Base-by-base conservation (phyloP, 2,888 invertebrate species). In the Merodon equestris region DNA sequence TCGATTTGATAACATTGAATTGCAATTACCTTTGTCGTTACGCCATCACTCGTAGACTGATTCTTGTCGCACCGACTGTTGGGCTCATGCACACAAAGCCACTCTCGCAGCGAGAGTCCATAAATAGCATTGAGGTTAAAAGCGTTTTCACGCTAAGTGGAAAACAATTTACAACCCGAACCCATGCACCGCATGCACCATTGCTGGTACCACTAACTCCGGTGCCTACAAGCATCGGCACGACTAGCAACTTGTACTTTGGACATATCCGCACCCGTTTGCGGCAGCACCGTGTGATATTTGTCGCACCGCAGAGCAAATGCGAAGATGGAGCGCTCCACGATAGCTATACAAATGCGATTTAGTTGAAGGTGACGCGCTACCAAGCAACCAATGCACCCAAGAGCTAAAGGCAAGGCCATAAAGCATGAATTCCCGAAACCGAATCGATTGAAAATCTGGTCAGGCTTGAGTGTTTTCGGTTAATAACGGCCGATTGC, bases 101-200 rank as follows among this genome's bases (percentile, higher is more conserved):
- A 79, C 54, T 56, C 64, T 64, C 60, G 54, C 74, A 64, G 60
- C 75, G 61, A n/a, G n/a, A 63, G 40, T 66, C 57, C 68, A 72
- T 76, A 76, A 77, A 74, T 74, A 77, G 76, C 63, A 79, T 57
- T 70, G 74, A 74, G 79, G 82, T 81, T 82, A 82, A 83, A 83
- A 83, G 82, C 83, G 82, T 83, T 83, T 83, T 81, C 82, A 83
- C 82, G 83, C 83, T 83, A 83, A 83, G 82, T 83, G 83, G 81
- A 82, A 83, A 83, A 83, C 83, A 82, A 83, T 83, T 83, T 83
- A 83, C 79, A 77, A 68, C 71, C 76, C 66, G 54, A 72, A 72
- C 72, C 73, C 68, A 68, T 68, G 60, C 68, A 63, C 58, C 68
- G 10, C 40, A 27, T 27, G 66, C 71, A 71, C 66, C 53, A 67